Conservation (phyloP, 1,140 invertebrate genomes). For the Diorhabda sublineata region DNA sequence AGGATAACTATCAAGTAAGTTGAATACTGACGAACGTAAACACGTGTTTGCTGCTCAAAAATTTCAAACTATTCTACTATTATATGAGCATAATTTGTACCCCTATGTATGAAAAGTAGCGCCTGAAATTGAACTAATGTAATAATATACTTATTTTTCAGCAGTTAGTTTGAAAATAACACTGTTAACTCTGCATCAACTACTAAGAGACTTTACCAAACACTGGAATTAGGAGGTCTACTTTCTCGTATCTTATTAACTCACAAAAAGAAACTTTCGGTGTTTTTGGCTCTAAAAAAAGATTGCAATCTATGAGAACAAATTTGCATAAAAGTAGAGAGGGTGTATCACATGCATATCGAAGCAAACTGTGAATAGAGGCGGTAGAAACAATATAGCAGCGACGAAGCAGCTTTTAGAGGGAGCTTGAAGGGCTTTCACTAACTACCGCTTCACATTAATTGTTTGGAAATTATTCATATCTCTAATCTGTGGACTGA, state of each 20-base stretch:
- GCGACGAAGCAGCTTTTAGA: constrained; percentile 30
- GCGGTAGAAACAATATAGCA: constrained; percentile 39
- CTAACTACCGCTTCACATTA: constrained; percentile 42
- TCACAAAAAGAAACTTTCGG: not conserved
- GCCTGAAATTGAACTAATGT: too few species aligned
- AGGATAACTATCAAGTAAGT: too few species aligned
- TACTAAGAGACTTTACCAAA: not conserved
- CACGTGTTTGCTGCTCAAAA: too few species aligned
- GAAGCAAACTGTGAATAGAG: constrained; percentile 42
- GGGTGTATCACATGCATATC: constrained; percentile 38
- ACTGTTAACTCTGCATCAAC: not conserved
- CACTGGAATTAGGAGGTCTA: not conserved
- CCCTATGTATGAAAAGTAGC: too few species aligned
- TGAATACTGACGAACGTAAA: too few species aligned
- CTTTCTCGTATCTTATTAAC: not conserved
- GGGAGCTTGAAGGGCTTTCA: constrained; percentile 43
- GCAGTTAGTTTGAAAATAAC: too few species aligned
- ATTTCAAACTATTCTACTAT: too few species aligned
- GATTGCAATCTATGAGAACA: constrained; percentile 39
- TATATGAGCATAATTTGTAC: too few species aligned
- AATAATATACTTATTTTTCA: too few species aligned
- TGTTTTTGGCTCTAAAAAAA: constrained; percentile 22
- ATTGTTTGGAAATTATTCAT: constrained; percentile 46
- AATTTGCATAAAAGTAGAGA: constrained; percentile 42
- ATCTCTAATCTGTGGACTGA: constrained; percentile 45